These are phyloP conservation scores for Chloroceryle amazona DNA, from an alignment of 2,797 vertebrate species.

Conservation along the genomic window DNA sequence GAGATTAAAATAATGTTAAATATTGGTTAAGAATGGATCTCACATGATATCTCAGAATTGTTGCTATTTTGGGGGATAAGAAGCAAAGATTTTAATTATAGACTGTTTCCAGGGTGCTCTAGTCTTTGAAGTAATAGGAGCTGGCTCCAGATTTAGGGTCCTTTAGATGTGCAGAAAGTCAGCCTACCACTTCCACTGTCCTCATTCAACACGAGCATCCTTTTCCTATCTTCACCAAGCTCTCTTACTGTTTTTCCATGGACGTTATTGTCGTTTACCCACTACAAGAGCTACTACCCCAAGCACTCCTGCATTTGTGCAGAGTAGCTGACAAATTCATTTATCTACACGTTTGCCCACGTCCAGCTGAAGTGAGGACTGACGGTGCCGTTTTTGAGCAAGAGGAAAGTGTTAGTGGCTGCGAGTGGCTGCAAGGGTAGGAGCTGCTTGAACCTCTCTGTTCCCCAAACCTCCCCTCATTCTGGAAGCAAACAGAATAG, in stretches of 20 bases:
- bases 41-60: not conserved
- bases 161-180: not conserved
- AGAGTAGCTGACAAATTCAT: not conserved
- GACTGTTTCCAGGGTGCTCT: not conserved
- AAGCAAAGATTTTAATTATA: not conserved
- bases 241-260: not conserved
- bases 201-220: rapidly evolving
- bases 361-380: not conserved
- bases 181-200: not conserved
- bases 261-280: not conserved
- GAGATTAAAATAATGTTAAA: not conserved
- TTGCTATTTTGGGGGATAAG: not conserved
- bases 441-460: not conserved
- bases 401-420: not conserved
- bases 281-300: not conserved
- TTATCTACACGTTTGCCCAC: not conserved
- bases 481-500: not conserved
- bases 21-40: not conserved
- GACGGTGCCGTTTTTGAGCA: not conserved
- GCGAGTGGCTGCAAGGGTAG: rapidly evolving
- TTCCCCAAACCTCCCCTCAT: not conserved
- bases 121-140: not conserved
- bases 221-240: not conserved
- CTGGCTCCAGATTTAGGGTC: not conserved
- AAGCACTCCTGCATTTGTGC: not conserved